Percentiles rank a stretch among this genome's conserved stretches.
Evolutionary conservation across 2,113 vertebrate species (phyloP).

Genomic region (Bos indicus): DNA sequence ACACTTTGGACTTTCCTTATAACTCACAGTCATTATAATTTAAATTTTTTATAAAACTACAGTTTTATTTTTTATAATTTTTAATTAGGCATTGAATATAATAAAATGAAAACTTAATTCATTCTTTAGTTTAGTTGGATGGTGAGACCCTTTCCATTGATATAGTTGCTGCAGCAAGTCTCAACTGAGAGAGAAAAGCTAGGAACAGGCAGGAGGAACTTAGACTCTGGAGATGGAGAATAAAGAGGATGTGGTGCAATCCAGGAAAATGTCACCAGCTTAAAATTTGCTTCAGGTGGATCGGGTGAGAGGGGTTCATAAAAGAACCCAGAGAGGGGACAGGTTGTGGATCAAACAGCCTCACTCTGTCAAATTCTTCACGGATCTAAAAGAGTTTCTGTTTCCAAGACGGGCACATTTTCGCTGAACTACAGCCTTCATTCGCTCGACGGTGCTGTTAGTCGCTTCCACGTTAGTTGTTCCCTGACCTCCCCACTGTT

Average conservation of each 20-base stretch:
- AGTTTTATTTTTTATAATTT: not conserved
- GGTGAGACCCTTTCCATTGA: not conserved
- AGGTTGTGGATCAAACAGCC: not conserved
- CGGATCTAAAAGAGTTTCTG: not conserved
- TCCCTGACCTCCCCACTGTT: not conserved
- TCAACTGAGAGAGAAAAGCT: not conserved
- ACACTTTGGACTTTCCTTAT: not conserved
- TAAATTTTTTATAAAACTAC: not conserved
- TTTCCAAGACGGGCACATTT: not conserved
- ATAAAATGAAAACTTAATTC: not conserved
- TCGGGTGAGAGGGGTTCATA: not conserved
- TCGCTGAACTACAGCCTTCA: not conserved
- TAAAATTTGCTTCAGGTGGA: too few relatives aligned
- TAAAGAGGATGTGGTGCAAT: too few relatives aligned
- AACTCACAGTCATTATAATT: not conserved
- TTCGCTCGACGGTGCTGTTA: rapidly evolving
- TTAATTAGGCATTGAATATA: not conserved
- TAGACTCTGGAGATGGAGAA: not conserved
- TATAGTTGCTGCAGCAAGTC: not conserved
- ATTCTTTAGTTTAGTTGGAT: not conserved
- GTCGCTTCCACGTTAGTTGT: rapidly evolving
- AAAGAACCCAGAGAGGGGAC: not conserved
- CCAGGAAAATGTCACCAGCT: not conserved
- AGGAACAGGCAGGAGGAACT: not conserved
- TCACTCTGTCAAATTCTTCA: not conserved